These are phyloP conservation scores for Ictalurus furcatus DNA, from an alignment of 2,113 vertebrate species.

Conservation along the genomic window DNA sequence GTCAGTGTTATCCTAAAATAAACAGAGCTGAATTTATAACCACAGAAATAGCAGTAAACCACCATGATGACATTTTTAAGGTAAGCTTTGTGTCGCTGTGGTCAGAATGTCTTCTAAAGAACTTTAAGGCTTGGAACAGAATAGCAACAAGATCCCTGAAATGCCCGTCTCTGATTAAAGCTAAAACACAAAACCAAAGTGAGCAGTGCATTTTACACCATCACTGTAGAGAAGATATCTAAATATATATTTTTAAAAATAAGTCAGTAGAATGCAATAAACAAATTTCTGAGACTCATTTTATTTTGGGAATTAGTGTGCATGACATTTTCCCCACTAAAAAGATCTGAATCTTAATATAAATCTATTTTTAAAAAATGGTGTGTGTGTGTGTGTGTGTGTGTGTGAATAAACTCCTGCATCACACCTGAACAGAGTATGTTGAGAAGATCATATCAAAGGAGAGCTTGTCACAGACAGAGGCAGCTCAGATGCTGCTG, in stretches of 20 bases:
- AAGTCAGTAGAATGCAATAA: background rate
- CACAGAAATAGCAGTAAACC: background rate
- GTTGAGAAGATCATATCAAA: constrained; percentile 52
- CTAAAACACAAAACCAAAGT: background rate
- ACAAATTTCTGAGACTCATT: background rate
- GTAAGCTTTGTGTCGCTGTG: background rate
- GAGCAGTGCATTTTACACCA: background rate
- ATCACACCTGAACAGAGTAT: constrained; percentile 29
- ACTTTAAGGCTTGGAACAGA: background rate
- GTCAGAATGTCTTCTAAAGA: background rate
- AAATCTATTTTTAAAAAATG: background rate
- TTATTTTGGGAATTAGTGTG: background rate
- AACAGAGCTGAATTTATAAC: background rate
- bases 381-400: constrained; percentile 10
- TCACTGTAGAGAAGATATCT: background rate
- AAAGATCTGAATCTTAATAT: background rate
- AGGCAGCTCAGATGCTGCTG: constrained; percentile 52
- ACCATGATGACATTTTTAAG: background rate
- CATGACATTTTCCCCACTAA: background rate
- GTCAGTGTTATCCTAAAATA: background rate
- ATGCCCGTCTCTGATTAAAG: too few relatives aligned
- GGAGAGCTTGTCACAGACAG: constrained; percentile 46
- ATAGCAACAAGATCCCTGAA: background rate
- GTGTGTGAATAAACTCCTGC: background rate
- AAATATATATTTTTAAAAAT: background rate